Conservation (phyloP, 2,888 invertebrate species). For the Andricus curvator region DNA sequence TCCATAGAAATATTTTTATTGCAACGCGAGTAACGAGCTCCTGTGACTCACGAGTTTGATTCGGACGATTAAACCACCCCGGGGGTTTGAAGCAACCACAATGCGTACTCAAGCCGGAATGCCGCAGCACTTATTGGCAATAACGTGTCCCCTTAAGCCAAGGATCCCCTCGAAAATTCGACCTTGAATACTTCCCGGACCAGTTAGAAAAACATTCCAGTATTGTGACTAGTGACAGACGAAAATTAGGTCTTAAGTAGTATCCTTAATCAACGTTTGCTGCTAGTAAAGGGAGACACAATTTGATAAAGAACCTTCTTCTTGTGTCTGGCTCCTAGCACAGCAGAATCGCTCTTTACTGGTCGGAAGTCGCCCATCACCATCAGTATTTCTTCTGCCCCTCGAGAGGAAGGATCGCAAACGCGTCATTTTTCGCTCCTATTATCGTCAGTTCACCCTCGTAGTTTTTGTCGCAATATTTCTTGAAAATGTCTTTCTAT, state of each 20-base stretch:
- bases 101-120: neutral
- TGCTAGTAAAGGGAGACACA: constrained; percentile 2
- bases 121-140: constrained; percentile 41
- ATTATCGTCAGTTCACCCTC: constrained; percentile 22
- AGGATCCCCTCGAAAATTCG: constrained; percentile 44
- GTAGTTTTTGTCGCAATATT: constrained; percentile 17
- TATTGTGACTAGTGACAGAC: neutral
- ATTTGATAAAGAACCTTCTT: constrained; percentile 16
- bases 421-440: constrained; percentile 23
- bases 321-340: neutral
- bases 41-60: constrained; percentile 32
- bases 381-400: neutral
- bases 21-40: neutral
- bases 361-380: neutral
- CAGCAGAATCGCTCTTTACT: neutral
- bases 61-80: constrained; percentile 45
- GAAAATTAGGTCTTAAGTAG: constrained; percentile 17
- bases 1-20: neutral
- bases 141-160: constrained; percentile 40
- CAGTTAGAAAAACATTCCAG: neutral
- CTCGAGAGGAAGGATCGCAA: neutral
- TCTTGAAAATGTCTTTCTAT: constrained; percentile 7
- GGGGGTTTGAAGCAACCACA: constrained; percentile 5
- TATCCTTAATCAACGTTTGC: constrained; percentile 21
- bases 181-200: constrained; percentile 44